Evolutionary conservation across 1,140 invertebrate genomes (phyloP).

Genomic region (Magallana angulata): DNA sequence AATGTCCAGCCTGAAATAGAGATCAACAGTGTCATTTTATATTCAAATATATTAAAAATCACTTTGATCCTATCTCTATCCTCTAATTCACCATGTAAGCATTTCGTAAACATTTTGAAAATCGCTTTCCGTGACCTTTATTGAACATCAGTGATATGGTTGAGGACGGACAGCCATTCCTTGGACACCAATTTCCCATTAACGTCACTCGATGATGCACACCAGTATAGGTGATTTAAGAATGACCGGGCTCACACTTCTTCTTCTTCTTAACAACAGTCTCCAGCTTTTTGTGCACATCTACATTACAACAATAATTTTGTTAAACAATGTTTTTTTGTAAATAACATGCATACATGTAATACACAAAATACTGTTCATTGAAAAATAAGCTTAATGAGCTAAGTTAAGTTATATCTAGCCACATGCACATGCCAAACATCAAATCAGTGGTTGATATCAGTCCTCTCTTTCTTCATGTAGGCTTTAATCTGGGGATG

Average conservation of each 20-base stretch:
- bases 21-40: too few relatives aligned
- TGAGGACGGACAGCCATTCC: slow-evolving; percentile 54
- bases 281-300: slow-evolving; percentile 49
- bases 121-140: slow-evolving; percentile 47
- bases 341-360: not conserved
- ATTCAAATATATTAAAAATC: too few relatives aligned
- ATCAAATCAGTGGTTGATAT: slow-evolving; percentile 30
- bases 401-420: not conserved
- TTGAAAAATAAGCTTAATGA: too few relatives aligned
- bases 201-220: slow-evolving; percentile 49
- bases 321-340: not conserved
- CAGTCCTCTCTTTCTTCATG: not conserved
- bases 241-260: slow-evolving; percentile 40
- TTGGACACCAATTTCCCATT: slow-evolving; percentile 46
- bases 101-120: slow-evolving; percentile 45
- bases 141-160: slow-evolving; percentile 57
- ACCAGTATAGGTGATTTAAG: slow-evolving; percentile 58
- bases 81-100: slow-evolving; percentile 38
- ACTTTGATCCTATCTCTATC: too few relatives aligned
- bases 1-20: too few relatives aligned
- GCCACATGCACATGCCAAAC: slow-evolving; percentile 28
- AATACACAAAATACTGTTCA: not conserved
- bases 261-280: slow-evolving; percentile 44
- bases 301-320: slow-evolving; percentile 19
- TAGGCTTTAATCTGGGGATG: too few relatives aligned